phyloP scores from a whole-genome alignment of 1,140 invertebrate species.

The Pseudoatta argentina region DNA sequence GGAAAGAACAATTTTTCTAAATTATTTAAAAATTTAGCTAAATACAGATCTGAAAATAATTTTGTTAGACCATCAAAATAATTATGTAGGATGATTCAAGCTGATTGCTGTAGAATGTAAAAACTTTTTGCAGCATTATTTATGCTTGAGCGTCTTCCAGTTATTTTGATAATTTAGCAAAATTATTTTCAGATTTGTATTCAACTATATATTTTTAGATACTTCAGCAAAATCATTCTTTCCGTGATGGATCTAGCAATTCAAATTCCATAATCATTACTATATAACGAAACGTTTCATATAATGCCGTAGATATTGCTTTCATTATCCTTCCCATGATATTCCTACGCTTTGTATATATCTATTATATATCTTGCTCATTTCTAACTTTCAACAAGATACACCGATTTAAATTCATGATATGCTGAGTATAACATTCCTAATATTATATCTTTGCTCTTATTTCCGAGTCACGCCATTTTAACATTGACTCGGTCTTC shows the following conservation, averaged over 20 bases:
- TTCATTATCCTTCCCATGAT: not conserved
- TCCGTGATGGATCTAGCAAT: not conserved
- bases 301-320: not conserved
- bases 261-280: not conserved
- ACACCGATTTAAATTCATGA: conserved; percentile 53
- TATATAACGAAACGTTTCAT: not conserved
- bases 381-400: conserved; percentile 20
- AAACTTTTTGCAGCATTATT: no score
- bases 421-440: conserved; percentile 36
- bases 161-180: no score
- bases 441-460: conserved; percentile 34
- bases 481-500: conserved; percentile 12
- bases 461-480: conserved; percentile 27
- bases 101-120: no score
- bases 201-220: no score
- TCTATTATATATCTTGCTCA: conserved; percentile 7
- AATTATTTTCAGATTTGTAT: no score
- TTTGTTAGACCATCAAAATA: no score
- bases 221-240: no score
- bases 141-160: no score
- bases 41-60: no score
- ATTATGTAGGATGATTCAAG: no score
- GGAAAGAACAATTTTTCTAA: no score
- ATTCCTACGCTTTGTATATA: not conserved
- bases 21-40: no score